These are phyloP conservation scores for Chlamydotis undulata DNA, from an alignment of 2,113 vertebrate species.

Conservation along the genomic window DNA sequence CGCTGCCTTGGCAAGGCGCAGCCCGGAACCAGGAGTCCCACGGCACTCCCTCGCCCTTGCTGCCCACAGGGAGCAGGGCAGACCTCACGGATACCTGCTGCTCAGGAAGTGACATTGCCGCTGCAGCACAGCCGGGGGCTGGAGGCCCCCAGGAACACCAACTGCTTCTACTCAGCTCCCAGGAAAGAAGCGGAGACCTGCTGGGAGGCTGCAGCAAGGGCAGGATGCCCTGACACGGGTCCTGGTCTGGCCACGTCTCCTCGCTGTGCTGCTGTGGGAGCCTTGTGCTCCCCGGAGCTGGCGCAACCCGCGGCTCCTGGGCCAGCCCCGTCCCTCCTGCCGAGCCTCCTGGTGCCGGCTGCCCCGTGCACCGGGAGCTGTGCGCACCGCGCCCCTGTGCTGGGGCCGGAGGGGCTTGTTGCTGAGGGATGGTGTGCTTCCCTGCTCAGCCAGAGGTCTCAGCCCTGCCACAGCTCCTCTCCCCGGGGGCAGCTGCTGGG, in stretches of 20 bases:
- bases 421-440: background rate
- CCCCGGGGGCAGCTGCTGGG: background rate
- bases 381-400: fast-evolving
- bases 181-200: background rate
- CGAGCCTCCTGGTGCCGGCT: background rate
- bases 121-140: background rate
- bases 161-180: background rate
- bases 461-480: fast-evolving
- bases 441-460: background rate
- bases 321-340: background rate
- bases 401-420: background rate
- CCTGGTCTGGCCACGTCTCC: background rate
- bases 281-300: background rate
- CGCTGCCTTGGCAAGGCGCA: background rate
- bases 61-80: background rate
- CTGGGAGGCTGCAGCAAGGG: background rate
- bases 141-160: background rate
- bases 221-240: background rate
- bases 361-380: background rate
- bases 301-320: fast-evolving
- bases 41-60: background rate
- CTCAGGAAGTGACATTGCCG: background rate
- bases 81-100: background rate
- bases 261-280: background rate
- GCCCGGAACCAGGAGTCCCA: background rate